Percentiles rank a stretch among this genome's conserved stretches.
phyloP scores from a whole-genome alignment of 2,888 invertebrate species.

The Pilophorus perplexus region DNA sequence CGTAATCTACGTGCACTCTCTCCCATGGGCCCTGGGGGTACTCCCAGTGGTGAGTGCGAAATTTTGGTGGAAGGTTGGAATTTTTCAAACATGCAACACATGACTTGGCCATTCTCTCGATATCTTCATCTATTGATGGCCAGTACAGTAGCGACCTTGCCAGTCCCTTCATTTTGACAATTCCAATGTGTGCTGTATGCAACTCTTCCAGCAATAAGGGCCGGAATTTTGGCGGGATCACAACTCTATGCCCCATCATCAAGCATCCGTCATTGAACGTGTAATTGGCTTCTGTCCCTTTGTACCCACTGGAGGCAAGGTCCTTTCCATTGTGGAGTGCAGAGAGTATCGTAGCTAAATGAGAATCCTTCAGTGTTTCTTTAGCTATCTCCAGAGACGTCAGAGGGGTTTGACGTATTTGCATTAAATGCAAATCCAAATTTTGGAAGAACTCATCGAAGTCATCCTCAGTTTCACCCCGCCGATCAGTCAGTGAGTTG shows the following conservation, averaged over 20 bases:
- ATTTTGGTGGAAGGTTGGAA: conserved; percentile 29
- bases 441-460: conserved; percentile 19
- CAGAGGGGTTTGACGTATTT: conserved; percentile 18
- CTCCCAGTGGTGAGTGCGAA: conserved; percentile 44
- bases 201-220: conserved; percentile 16
- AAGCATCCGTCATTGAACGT: background rate
- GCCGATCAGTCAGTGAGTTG: background rate
- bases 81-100: conserved; percentile 47
- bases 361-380: too few species aligned
- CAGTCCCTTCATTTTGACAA: too few species aligned
- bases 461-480: background rate
- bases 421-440: too few species aligned
- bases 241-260: conserved; percentile 19
- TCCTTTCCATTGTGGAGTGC: too few species aligned
- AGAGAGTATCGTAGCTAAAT: too few species aligned
- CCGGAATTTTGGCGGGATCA: conserved; percentile 20
- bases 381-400: too few species aligned
- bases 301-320: conserved; percentile 13
- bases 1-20: too few species aligned
- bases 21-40: conserved; percentile 47
- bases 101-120: conserved; percentile 34
- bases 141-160: too few species aligned
- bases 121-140: too few species aligned
- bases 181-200: too few species aligned
- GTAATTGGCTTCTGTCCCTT: conserved; percentile 17